A percentile compares a stretch with the other conserved stretches of the same genome.
phyloP scores from a whole-genome alignment of 2,888 invertebrate species.

The Antheraea assamensis region DNA sequence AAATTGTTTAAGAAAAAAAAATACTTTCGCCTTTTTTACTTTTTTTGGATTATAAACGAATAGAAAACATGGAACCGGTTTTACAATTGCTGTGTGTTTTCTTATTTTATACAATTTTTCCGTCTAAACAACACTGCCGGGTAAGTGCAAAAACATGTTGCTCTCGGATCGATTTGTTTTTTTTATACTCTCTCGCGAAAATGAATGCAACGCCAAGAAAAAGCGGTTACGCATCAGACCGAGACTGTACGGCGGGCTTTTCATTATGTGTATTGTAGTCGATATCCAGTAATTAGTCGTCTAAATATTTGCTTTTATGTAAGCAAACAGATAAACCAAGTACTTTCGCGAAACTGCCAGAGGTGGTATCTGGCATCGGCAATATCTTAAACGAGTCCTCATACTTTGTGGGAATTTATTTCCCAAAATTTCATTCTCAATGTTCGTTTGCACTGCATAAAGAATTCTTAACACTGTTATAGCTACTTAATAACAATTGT shows the following conservation, averaged over 20 bases:
- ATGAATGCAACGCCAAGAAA: not conserved
- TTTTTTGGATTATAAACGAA: not conserved
- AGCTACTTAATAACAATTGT: too few relatives aligned
- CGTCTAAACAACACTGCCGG: slow-evolving; percentile 1
- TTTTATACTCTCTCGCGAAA: not conserved
- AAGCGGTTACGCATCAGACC: not conserved
- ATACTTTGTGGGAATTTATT: too few relatives aligned
- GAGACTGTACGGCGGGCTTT: not conserved
- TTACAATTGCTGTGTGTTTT: not conserved
- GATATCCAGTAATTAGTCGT: too few relatives aligned
- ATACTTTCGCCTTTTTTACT: not conserved
- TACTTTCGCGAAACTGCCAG: too few relatives aligned
- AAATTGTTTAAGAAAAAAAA: too few relatives aligned
- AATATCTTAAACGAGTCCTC: too few relatives aligned
- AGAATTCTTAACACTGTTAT: too few relatives aligned
- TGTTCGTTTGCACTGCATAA: too few relatives aligned
- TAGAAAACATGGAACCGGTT: not conserved
- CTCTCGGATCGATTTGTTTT: not conserved
- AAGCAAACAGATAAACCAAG: not conserved
- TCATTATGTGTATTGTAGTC: not conserved
- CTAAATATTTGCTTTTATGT: not conserved
- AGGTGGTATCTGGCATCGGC: too few relatives aligned
- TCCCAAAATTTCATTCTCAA: too few relatives aligned
- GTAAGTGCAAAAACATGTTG: slow-evolving; percentile 10
- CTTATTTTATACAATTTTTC: slow-evolving; percentile 4